Evolutionary conservation across 2,113 vertebrate species (phyloP).

Genomic region (Hippocampus guttulatus): DNA sequence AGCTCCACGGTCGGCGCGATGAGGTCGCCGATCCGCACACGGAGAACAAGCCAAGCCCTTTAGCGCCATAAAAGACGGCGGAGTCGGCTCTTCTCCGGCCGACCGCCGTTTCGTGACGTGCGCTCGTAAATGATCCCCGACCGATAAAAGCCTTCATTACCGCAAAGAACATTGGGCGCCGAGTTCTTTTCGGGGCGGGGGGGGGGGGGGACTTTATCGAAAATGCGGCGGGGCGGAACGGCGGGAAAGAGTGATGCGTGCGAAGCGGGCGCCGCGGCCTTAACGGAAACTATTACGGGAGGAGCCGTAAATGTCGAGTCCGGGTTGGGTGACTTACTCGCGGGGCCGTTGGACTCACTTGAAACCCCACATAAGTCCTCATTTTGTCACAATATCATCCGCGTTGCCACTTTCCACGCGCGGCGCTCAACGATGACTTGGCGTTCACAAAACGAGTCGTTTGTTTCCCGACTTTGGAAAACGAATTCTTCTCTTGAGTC

Average conservation of each 20-base stretch:
- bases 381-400: not conserved
- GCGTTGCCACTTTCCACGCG: not conserved
- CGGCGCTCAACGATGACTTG: not conserved
- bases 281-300: slow-evolving; percentile 20
- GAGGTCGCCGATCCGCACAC: not conserved
- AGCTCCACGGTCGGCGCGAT: not conserved
- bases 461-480: not conserved
- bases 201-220: slow-evolving; percentile 7
- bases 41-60: not conserved
- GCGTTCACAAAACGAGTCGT: not conserved
- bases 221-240: slow-evolving; percentile 37
- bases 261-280: slow-evolving; percentile 20
- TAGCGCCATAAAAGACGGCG: not conserved
- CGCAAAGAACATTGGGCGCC: slow-evolving; percentile 25
- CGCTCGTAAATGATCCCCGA: slow-evolving; percentile 14
- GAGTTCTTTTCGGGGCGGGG: slow-evolving; percentile 16
- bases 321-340: slow-evolving; percentile 6
- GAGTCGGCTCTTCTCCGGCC: not conserved
- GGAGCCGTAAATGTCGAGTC: slow-evolving; percentile 19
- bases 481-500: no score
- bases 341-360: slow-evolving; percentile 17
- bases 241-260: slow-evolving; percentile 21
- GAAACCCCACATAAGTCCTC: not conserved
- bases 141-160: slow-evolving; percentile 26
- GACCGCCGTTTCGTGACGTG: not conserved